phyloP scores from a whole-genome alignment of 1,140 invertebrate genomes.

The Drosophila subpulchrella region DNA sequence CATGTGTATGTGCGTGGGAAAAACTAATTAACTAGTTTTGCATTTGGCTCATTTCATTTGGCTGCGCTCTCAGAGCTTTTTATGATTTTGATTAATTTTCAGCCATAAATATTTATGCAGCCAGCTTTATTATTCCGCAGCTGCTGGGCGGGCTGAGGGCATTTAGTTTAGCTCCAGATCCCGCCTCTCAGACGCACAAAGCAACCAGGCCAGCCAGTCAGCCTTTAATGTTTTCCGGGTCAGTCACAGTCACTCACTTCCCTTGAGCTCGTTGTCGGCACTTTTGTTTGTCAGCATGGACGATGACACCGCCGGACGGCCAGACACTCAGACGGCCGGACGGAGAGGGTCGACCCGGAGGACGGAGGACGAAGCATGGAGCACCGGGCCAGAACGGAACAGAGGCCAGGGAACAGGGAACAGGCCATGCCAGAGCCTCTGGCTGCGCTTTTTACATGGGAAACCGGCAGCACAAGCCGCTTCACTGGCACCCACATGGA shows the following conservation, averaged over 20 bases:
- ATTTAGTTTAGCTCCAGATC: constrained; percentile 60
- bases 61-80: constrained; percentile 43
- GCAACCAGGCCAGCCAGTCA: constrained; percentile 36
- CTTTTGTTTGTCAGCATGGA: constrained; percentile 81
- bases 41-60: constrained; percentile 62
- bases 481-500: constrained; percentile 23
- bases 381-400: constrained; percentile 18
- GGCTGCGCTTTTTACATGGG: constrained; percentile 72
- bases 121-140: constrained; percentile 56
- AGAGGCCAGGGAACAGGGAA: constrained; percentile 24
- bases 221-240: constrained; percentile 81
- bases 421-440: constrained; percentile 51
- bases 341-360: constrained; percentile 23
- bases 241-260: constrained; percentile 80
- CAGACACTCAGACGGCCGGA: constrained; percentile 5
- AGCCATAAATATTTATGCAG: constrained; percentile 78
- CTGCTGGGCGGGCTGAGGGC: constrained; percentile 44
- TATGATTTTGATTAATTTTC: constrained; percentile 74
- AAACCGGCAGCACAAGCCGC: constrained; percentile 13
- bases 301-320: constrained; percentile 66
- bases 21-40: constrained; percentile 78
- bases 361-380: constrained; percentile 18
- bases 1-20: constrained; percentile 54
- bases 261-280: constrained; percentile 80
- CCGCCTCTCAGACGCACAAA: constrained; percentile 46